These are phyloP conservation scores for Ailurus styani DNA, from an alignment of 2,113 vertebrate species.

Conservation along the genomic window DNA sequence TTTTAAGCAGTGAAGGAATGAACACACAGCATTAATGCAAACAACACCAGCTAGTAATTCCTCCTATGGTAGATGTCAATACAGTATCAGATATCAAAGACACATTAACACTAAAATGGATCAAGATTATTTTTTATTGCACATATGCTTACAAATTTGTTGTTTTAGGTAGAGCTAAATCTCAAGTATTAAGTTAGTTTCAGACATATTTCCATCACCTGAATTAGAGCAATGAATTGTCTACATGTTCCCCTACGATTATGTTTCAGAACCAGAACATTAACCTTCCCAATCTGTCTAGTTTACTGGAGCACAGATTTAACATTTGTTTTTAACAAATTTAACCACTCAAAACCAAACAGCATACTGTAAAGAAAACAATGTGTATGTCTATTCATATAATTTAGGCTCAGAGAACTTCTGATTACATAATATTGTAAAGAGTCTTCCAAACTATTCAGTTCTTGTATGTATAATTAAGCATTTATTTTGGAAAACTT, in stretches of 20 bases:
- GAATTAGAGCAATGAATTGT: conserved; percentile 66
- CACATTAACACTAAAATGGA: conserved; percentile 28
- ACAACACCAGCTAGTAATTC: not conserved
- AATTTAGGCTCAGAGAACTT: conserved; percentile 74
- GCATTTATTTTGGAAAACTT: conserved; percentile 48
- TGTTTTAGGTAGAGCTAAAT: conserved; percentile 66
- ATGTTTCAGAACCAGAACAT: conserved; percentile 36
- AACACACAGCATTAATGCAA: not conserved
- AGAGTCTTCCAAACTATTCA: conserved; percentile 50
- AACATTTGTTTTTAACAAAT: conserved; percentile 43
- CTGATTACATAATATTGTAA: conserved; percentile 67
- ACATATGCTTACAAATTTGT: conserved; percentile 55
- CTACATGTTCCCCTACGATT: conserved; percentile 34
- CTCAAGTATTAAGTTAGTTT: conserved; percentile 65
- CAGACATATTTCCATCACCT: conserved; percentile 50
- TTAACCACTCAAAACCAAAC: conserved; percentile 61
- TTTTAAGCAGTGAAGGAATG: not conserved
- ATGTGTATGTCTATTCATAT: conserved; percentile 53
- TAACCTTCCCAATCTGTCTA: conserved; percentile 64
- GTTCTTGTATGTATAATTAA: conserved; percentile 55
- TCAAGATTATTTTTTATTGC: conserved; percentile 80
- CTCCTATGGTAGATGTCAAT: not conserved
- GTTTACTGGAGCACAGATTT: conserved; percentile 9
- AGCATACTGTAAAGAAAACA: conserved; percentile 64
- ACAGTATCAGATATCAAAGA: conserved; percentile 5